Evolutionary conservation across 2,113 vertebrate genomes (phyloP), one percentile per base, ranked within the genome.

Genomic region (Chrysemys picta): DNA sequence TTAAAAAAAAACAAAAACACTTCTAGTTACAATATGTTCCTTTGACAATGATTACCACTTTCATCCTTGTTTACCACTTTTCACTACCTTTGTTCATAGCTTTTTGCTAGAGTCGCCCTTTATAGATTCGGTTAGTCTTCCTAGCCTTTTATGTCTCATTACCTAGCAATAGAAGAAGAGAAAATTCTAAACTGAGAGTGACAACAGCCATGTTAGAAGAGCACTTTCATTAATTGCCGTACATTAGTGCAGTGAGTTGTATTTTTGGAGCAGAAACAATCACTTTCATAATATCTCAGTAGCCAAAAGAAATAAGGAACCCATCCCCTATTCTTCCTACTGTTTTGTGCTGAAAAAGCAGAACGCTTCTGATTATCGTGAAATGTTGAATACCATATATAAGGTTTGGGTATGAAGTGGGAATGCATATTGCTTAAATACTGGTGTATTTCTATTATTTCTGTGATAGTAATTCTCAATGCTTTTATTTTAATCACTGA

Each of bases 221-320:
- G 10, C 25, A 12, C 25, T 59, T 29, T 59, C 24, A 10, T 59
- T 59, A 29, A 27, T 59, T 12, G 57, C 25, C 4, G 5, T 29
- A 29, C 24, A 12, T 25, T 59, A 29, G 10, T 29, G 5, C 27
- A 59, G 25, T 29, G 24, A 27, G 2, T 29, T 59, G 57, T 59
- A 5, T n/a, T 80, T 88, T 54, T 78, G 11, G 84, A 38, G 85
- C 6, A 2, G 69, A 84, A 54, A 76, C 27, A 7, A 62, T 91
- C 89, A 81, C 53, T 87, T n/a, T 90, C 19, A 54, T 27, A 93
- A 94, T 50, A 42, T 90, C 94, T 90, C 78, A 87, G 79, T 84
- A 89, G 42, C 53, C 31, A 83, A 59, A 52, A 6, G 47, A 16
- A 79, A 31, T 1, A 49, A 25, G 17, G 57, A 59, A 59, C 25